Conservation (phyloP, 2,888 invertebrate species). For the Drepanosiphum platanoidis region DNA sequence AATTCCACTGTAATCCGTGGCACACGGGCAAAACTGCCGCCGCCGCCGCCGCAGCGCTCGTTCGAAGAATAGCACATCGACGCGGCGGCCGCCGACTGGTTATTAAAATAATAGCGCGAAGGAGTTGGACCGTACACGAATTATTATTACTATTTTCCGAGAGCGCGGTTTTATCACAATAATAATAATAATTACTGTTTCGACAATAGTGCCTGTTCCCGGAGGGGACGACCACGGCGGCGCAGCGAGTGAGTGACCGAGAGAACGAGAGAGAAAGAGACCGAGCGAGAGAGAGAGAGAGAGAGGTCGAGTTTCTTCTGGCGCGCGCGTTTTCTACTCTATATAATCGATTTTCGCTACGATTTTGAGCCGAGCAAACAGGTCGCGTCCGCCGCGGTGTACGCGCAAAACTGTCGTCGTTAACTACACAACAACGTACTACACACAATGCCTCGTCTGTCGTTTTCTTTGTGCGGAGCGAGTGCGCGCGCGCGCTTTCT, state of each 20-base stretch:
- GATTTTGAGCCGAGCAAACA: constrained; percentile 42
- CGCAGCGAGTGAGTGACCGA: neutral
- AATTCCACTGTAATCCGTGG: neutral
- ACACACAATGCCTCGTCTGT: neutral
- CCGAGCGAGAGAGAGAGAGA: neutral
- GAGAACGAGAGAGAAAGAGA: constrained; percentile 1
- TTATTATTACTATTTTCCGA: neutral
- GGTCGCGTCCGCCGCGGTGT: constrained; percentile 49
- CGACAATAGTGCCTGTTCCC: neutral
- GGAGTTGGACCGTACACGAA: constrained; percentile 5
- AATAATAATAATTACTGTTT: neutral
- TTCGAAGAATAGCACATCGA: neutral
- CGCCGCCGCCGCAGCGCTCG: neutral
- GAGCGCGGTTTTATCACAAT: neutral
- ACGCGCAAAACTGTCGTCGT: constrained; percentile 33
- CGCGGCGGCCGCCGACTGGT: neutral
- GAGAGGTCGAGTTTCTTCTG: neutral
- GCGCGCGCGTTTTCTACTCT: constrained; percentile 27
- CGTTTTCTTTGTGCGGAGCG: neutral
- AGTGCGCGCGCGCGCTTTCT: constrained; percentile 33
- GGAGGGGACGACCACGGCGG: no score
- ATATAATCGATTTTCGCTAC: constrained; percentile 46
- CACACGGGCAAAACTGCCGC: neutral
- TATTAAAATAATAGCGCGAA: neutral
- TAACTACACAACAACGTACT: constrained; percentile 14